A percentile compares a stretch with the other conserved stretches of the same genome.
phyloP scores from a whole-genome alignment of 2,888 invertebrate genomes.

The Erebia aethiops region DNA sequence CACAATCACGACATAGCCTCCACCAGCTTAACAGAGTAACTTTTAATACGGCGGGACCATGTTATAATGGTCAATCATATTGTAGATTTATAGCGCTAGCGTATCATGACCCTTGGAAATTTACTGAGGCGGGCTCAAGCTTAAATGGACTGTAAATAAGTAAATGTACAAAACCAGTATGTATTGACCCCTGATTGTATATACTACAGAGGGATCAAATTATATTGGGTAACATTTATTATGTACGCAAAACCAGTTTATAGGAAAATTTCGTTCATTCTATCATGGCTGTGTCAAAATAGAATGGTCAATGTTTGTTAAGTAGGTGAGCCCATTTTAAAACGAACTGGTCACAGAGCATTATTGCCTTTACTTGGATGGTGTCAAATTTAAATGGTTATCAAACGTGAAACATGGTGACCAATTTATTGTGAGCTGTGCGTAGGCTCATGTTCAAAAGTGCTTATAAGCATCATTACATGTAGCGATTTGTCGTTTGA shows the following conservation, averaged over 20 bases:
- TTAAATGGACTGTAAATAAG: conserved; percentile 1
- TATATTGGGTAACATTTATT: conserved; percentile 6
- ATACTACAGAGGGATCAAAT: neutral
- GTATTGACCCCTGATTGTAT: conserved; percentile 6
- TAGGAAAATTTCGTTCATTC: neutral
- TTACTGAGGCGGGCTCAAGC: conserved; percentile 11
- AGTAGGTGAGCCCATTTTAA: conserved; percentile 22
- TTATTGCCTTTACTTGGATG: conserved; percentile 11
- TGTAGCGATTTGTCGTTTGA: conserved; percentile 32
- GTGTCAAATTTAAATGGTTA: conserved; percentile 24
- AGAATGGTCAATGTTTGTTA: conserved; percentile 22
- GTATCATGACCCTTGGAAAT: conserved; percentile 9
- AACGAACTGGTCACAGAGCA: conserved; percentile 21
- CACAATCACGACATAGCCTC: conserved; percentile 27
- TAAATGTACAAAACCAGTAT: conserved; percentile 5
- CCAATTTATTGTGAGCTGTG: conserved; percentile 20
- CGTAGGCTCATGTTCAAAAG: conserved; percentile 30
- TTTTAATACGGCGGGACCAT: conserved; percentile 12
- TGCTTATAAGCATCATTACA: conserved; percentile 22
- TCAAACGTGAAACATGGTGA: conserved; percentile 1
- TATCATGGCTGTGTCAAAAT: conserved; percentile 23
- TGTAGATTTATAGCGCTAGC: conserved; percentile 5
- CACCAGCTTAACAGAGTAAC: conserved; percentile 5
- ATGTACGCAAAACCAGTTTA: neutral
- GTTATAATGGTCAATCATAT: conserved; percentile 12